Conservation (phyloP, 2,888 invertebrate genomes). For the Clitarchus hookeri region DNA sequence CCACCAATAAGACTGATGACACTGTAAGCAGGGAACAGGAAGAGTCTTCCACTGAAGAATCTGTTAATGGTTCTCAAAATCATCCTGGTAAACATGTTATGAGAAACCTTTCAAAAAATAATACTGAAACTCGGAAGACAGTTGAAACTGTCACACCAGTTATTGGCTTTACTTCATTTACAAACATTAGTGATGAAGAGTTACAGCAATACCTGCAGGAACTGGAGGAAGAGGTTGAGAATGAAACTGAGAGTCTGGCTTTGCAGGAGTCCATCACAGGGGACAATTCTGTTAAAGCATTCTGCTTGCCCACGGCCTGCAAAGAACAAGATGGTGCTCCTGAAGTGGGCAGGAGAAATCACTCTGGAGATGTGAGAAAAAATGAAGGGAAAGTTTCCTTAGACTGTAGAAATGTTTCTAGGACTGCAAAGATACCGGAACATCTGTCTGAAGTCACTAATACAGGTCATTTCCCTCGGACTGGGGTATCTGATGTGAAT, state of each 20-base stretch:
- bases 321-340: background rate
- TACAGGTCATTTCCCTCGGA: constrained; percentile 16
- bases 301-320: background rate
- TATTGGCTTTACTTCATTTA: constrained; percentile 50
- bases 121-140: background rate
- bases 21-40: background rate
- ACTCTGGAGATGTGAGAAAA: background rate
- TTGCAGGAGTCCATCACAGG: background rate
- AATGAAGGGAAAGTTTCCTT: background rate
- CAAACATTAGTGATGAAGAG: constrained; percentile 52
- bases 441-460: constrained; percentile 48
- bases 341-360: background rate
- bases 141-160: constrained; percentile 6
- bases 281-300: background rate
- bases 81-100: background rate
- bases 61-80: background rate
- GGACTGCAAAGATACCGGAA: background rate
- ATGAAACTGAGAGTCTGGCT: background rate
- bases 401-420: background rate
- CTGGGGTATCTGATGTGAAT: background rate
- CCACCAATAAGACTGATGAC: background rate
- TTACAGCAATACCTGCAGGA: constrained; percentile 46
- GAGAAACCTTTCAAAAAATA: background rate
- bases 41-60: background rate
- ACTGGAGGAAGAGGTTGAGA: constrained; percentile 49